Evolutionary conservation across 1,140 invertebrate genomes (phyloP).

Genomic region (Bombus pascuorum): DNA sequence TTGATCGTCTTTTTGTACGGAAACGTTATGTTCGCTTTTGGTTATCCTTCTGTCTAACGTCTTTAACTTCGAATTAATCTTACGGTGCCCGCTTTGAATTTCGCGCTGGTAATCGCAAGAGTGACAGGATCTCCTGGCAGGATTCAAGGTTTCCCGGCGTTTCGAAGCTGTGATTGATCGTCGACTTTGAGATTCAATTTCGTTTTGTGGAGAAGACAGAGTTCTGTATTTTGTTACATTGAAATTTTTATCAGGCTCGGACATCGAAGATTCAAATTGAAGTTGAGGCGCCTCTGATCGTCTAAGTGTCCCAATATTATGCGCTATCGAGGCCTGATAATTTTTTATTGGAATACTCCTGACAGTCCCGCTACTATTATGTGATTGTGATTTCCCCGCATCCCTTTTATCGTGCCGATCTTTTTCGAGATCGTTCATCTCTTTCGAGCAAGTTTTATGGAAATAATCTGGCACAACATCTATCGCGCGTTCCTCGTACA

Average conservation of each 20-base stretch:
- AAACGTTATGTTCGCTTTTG: slow-evolving; percentile 9
- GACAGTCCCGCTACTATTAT: slow-evolving; percentile 55
- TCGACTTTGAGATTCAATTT: slow-evolving; percentile 3
- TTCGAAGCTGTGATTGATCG: slow-evolving; percentile 25
- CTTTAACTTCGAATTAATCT: slow-evolving; percentile 14
- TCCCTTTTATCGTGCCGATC: slow-evolving; percentile 24
- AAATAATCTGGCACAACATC: slow-evolving; percentile 67
- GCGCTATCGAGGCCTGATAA: slow-evolving; percentile 70
- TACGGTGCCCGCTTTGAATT: not conserved
- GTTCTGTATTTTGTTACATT: slow-evolving; percentile 30
- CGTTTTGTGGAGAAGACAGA: not conserved
- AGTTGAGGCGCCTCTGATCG: slow-evolving; percentile 62
- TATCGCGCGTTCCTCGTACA: slow-evolving; percentile 75
- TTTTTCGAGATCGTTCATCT: slow-evolving; percentile 20
- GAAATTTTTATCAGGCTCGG: slow-evolving; percentile 60
- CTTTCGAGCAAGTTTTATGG: slow-evolving; percentile 12
- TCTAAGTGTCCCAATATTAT: slow-evolving; percentile 70
- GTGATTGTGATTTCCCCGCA: slow-evolving; percentile 37
- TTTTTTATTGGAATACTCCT: slow-evolving; percentile 75
- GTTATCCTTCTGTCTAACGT: slow-evolving; percentile 32
- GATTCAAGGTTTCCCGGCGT: not conserved
- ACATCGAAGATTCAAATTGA: slow-evolving; percentile 68
- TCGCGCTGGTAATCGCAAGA: slow-evolving; percentile 47
- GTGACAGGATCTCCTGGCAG: slow-evolving; percentile 28
- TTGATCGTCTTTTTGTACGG: not conserved